Evolutionary conservation across 2,888 invertebrate genomes (phyloP).

Genomic region (Tetranychus piercei): DNA sequence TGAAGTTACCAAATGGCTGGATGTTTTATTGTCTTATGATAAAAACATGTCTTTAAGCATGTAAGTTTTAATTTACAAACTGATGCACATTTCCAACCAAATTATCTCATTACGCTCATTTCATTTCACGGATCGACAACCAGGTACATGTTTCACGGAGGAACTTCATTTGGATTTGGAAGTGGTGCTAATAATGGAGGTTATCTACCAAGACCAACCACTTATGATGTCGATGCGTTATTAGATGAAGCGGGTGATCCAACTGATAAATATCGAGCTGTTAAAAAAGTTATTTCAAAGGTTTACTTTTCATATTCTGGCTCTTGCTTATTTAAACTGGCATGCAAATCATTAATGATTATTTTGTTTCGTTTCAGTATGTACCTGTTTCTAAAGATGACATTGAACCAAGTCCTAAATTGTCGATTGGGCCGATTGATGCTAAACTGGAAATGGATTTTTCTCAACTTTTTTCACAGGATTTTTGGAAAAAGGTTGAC

Average conservation of each 20-base stretch:
- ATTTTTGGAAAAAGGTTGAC: background rate
- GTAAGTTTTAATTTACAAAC: background rate
- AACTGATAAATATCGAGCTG: constrained; percentile 55
- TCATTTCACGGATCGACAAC: background rate
- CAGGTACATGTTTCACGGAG: constrained; percentile 12
- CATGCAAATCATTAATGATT: background rate
- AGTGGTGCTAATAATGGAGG: constrained; percentile 13
- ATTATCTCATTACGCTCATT: too few species aligned
- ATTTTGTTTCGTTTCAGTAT: background rate
- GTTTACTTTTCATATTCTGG: too few species aligned
- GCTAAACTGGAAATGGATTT: background rate
- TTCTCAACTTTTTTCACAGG: background rate
- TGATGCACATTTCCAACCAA: too few species aligned
- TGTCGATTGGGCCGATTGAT: background rate
- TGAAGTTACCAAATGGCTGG: background rate
- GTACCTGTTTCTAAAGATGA: background rate
- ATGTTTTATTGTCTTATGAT: background rate
- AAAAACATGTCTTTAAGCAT: background rate
- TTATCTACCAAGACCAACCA: constrained; percentile 2
- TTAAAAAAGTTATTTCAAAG: constrained; percentile 39
- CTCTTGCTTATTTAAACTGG: background rate
- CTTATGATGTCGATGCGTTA: constrained; percentile 47
- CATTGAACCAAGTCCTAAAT: background rate
- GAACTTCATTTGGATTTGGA: background rate
- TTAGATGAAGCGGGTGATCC: constrained; percentile 71